Percentiles rank a stretch among this genome's conserved stretches.
These are phyloP conservation scores for Onthophagus sagittarius DNA, from an alignment of 2,888 invertebrate genomes.

Conservation along the genomic window DNA sequence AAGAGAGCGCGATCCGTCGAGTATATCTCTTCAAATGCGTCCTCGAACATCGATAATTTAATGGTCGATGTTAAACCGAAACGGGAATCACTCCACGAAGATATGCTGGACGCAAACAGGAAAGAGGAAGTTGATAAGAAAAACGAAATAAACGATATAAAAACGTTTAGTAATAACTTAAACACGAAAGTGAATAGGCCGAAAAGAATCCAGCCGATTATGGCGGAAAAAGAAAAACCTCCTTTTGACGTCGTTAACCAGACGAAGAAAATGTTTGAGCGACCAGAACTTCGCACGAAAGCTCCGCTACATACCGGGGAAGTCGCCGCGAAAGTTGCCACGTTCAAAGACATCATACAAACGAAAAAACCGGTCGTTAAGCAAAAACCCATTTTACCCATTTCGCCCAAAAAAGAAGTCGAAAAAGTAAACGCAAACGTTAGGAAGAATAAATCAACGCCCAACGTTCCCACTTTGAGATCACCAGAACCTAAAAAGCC, in stretches of 20 bases:
- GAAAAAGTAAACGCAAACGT: slow-evolving; percentile 19
- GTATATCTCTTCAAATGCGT: slow-evolving; percentile 63
- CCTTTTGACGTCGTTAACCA: slow-evolving; percentile 87
- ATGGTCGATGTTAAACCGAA: slow-evolving; percentile 29
- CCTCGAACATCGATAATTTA: slow-evolving; percentile 26
- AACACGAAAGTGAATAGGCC: slow-evolving; percentile 51
- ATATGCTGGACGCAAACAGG: slow-evolving; percentile 42
- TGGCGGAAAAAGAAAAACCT: slow-evolving; percentile 75
- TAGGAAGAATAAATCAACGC: slow-evolving; percentile 1
- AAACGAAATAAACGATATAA: slow-evolving; percentile 28
- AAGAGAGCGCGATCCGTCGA: slow-evolving; percentile 86
- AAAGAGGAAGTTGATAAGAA: slow-evolving; percentile 30
- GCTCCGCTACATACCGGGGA: slow-evolving; percentile 56
- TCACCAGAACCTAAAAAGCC: slow-evolving; percentile 26
- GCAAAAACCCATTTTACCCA: slow-evolving; percentile 47
- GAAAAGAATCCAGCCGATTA: slow-evolving; percentile 60
- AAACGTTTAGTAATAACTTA: slow-evolving; percentile 27
- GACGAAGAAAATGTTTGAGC: slow-evolving; percentile 80
- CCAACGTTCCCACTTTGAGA: slow-evolving; percentile 14
- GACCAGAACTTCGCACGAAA: slow-evolving; percentile 54
- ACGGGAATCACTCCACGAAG: slow-evolving; percentile 51
- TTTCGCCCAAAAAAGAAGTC: slow-evolving; percentile 34
- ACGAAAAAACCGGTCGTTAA: slow-evolving; percentile 50
- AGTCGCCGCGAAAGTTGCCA: slow-evolving; percentile 62
- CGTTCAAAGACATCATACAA: slow-evolving; percentile 60